Evolutionary conservation across 2,888 invertebrate species (phyloP).

Genomic region (Asteroscopus sphinx): DNA sequence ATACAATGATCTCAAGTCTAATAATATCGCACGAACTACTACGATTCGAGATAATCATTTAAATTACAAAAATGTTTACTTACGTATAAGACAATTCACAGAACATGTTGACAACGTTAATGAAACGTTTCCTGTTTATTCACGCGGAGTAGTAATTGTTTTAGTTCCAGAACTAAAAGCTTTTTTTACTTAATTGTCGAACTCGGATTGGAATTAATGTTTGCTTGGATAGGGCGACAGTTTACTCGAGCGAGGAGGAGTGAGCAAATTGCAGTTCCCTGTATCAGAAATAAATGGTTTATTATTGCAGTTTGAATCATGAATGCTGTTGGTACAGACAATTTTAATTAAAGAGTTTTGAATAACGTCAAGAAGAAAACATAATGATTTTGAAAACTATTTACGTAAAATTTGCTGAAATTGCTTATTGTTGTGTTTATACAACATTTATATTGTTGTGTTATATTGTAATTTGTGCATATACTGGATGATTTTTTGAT

Average conservation of each 20-base stretch:
- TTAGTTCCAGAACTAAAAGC: conserved; percentile 8
- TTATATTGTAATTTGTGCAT: no score
- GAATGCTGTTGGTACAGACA: no score
- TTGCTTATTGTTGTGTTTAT: no score
- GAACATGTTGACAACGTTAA: conserved; percentile 30
- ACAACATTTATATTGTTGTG: no score
- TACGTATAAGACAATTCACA: conserved; percentile 21
- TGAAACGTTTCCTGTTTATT: conserved; percentile 37
- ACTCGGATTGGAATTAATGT: conserved; percentile 13
- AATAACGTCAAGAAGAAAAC: no score
- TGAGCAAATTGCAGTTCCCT: not conserved
- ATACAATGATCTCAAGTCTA: conserved; percentile 28
- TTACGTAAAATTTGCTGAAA: no score
- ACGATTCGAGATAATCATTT: conserved; percentile 42
- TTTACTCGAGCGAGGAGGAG: not conserved
- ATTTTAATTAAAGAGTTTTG: no score
- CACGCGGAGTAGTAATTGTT: conserved; percentile 1
- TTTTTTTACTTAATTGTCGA: conserved; percentile 12
- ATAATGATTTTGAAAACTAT: no score
- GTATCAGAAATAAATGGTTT: no score
- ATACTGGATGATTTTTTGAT: no score
- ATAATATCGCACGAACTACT: conserved; percentile 29
- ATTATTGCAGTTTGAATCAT: no score
- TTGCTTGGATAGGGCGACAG: conserved; percentile 6
- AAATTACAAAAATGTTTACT: conserved; percentile 39